These are phyloP conservation scores for Malurus elegans DNA, from an alignment of 2,113 vertebrate species.

Conservation along the genomic window DNA sequence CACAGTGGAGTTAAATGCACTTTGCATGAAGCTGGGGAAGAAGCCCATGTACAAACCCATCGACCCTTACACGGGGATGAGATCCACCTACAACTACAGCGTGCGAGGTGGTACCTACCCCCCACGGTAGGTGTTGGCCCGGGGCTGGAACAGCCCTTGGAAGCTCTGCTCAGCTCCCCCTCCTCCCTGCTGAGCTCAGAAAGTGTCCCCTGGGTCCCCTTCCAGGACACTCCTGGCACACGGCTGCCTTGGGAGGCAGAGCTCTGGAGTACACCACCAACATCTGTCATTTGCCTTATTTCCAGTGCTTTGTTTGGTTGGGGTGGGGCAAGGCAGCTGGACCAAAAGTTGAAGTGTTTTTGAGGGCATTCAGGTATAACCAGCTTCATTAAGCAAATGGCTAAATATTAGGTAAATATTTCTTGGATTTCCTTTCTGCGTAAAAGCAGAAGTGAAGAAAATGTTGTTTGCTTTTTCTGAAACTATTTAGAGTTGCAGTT, in stretches of 20 bases:
- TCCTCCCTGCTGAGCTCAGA: no score
- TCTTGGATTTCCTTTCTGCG: background rate
- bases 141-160: no score
- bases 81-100: constrained; percentile 91
- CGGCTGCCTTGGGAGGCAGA: background rate
- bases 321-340: background rate
- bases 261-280: background rate
- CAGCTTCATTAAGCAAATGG: background rate
- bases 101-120: constrained; percentile 89
- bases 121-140: constrained; percentile 80
- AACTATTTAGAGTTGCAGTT: background rate
- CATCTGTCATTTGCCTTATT: background rate
- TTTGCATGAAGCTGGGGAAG: constrained; percentile 96
- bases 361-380: background rate
- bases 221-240: background rate
- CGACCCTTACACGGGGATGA: constrained; percentile 91
- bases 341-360: background rate
- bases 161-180: no score
- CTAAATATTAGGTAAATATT: background rate
- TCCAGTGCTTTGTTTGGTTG: background rate
- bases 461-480: background rate
- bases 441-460: background rate
- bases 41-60: constrained; percentile 95
- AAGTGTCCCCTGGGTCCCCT: no score
- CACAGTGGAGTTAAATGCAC: constrained; percentile 92